Base-by-base conservation (phyloP, 2,888 invertebrate species). In the Ormyrus nitidulus region DNA sequence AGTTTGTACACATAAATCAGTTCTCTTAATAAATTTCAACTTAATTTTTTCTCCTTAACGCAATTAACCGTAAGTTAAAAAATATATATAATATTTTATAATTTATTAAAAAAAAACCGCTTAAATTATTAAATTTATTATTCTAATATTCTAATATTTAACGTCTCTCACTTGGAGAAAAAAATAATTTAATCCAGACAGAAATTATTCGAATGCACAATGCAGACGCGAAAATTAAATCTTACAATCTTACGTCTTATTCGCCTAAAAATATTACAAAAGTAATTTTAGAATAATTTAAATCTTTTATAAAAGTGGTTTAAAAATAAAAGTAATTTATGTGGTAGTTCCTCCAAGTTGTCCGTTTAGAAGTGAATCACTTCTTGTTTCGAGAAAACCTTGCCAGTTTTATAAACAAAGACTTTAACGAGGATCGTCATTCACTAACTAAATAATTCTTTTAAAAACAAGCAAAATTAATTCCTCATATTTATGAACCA, bases 361-460 rank as follows among this genome's bases (percentile, higher is more conserved):
- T 53, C 46, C 65, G 59, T 79, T 70, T 75, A 72, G 54, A 73
- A 8, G 59, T 73, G 77, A 80, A 77, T 80, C 73, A 77, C 72
- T n/a, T 58, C 51, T 4, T 34, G 69, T 77, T 77, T 73, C 64
- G 51, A 59, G 78, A 80, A 80, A 72, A 73, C 56, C 76, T 76
- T 58, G 68, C 58, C 65, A 53, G 80, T 68, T 77, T 72, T 73
- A 73, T 80, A 80, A 80, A 77, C 80, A 77, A 77, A 77, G 77
- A 19, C 58, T 73, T 80, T 73, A 77, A 61, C 59, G 58, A 51
- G 10, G 19, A 13, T 61, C 71, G 53, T 79, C 62, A 72, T 64
- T 71, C 61, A 19, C 54, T 49, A 66, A 80, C 65, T 61, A 75
- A 75, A 79, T 75, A 74, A 53, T 70, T 71, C 64, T 71, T 79